Evolutionary conservation across 1,140 invertebrate species (phyloP), one percentile per base, ranked within the genome.

Genomic region (Hylaeus anthracinus): DNA sequence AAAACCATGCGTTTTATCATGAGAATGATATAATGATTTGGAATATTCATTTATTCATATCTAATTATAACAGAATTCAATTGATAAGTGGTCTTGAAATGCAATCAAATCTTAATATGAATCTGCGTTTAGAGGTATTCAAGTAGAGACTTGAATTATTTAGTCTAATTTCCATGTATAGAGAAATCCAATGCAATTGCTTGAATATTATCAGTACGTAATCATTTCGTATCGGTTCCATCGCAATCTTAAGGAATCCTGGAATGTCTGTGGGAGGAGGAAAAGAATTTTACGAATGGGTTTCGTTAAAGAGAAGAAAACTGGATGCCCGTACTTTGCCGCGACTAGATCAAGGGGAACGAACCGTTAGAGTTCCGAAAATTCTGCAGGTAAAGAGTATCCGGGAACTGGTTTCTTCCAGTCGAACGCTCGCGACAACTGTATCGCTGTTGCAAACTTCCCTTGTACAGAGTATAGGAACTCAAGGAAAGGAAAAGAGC

Each of bases 331-430:
- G 6, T 51, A 51, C 9, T 51, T 51, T 15, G 41, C 14, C 5
- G n/a, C 14, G n/a, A 1, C 53, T 48, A 37, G 41, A 66, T 67
- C 41, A 14, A 12, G 12, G 26, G 14, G 5, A 9, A 26, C 39
- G 8, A n/a, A 39, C 10, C 51, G 12, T 45, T 5, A 2, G 10
- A 12, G 10, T 67, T 9, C 1, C 39, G n/a, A 56, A 75, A 58
- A 67, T 66, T 2, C 51, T 9, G 9, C 48, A 61, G 61, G 39
- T n/a, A 15, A 45, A 56, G 8, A 1, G 51, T 48, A 76, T 26
- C n/a, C 14, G 73, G 12, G 15, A 53, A 14, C n/a, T 67, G 26
- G 51, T 67, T 67, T 6, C 9, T 58, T 76, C 73, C 63, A 26
- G 41, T 15, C 63, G 48, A 66, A 26, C 12, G 64, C 9, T 58